Conservation (phyloP, 2,113 vertebrate genomes). For the Melanerpes aurifrons region DNA sequence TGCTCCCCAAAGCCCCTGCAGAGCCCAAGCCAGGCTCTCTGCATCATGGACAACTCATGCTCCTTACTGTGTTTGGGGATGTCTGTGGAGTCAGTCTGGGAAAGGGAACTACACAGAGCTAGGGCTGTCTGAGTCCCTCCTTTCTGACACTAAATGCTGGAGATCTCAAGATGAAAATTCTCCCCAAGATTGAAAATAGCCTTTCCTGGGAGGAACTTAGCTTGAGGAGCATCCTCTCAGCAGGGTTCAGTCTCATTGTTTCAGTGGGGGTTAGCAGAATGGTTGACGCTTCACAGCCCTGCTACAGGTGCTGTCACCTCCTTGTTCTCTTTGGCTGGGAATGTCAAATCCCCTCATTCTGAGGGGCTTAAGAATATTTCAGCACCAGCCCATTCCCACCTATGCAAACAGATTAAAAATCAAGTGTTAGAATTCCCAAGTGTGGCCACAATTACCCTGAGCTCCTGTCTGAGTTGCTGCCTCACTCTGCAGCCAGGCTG, state of each 20-base stretch:
- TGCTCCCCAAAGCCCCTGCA: background rate
- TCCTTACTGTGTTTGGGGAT: background rate
- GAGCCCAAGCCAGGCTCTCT: background rate
- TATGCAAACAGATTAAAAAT: background rate
- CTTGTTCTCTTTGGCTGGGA: conserved; percentile 44
- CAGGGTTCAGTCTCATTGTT: conserved; percentile 52
- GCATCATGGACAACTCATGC: background rate
- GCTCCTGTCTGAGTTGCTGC: background rate
- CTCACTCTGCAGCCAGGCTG: background rate
- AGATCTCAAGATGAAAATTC: background rate
- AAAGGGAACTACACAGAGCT: background rate
- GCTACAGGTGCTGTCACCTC: conserved; percentile 15
- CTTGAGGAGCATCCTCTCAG: conserved; percentile 18
- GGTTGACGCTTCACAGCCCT: conserved; percentile 15
- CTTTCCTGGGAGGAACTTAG: background rate
- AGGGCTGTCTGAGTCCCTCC: background rate
- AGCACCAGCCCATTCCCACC: background rate
- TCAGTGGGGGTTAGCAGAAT: conserved; percentile 50
- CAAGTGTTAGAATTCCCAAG: background rate
- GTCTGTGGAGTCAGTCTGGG: background rate
- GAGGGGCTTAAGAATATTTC: background rate
- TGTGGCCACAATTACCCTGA: background rate
- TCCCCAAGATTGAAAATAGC: background rate
- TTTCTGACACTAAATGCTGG: background rate
- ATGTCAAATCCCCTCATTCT: conserved; percentile 14